Conservation (phyloP, 2,888 invertebrate genomes). For the Agrochola lychnidis region DNA sequence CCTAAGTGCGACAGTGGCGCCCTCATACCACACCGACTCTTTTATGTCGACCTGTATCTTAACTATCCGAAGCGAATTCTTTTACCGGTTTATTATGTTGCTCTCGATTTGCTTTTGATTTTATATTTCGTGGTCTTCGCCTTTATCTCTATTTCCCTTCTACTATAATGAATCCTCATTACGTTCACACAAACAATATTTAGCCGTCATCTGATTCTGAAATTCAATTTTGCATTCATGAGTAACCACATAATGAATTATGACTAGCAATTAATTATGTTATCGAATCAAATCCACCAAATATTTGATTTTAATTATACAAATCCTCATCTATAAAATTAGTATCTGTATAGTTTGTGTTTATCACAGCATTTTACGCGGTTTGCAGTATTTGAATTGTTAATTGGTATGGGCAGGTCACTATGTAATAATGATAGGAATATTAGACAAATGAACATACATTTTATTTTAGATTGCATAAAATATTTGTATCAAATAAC, state of each 20-base stretch:
- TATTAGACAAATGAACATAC: background rate
- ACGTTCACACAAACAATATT: background rate
- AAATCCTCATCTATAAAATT: background rate
- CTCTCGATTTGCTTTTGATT: background rate
- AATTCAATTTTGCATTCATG: conserved; percentile 44
- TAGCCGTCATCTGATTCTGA: conserved; percentile 4
- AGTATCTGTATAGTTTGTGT: background rate
- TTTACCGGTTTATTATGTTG: background rate
- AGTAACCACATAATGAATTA: conserved; percentile 36
- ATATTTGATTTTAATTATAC: conserved; percentile 52
- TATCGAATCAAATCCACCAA: conserved; percentile 42
- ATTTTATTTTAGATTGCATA: background rate
- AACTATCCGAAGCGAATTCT: background rate
- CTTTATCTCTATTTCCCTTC: background rate
- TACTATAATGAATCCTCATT: background rate
- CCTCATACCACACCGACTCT: too few relatives aligned
- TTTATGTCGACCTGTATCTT: background rate
- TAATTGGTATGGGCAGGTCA: conserved; percentile 15
- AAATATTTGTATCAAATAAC: background rate
- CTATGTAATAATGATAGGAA: background rate
- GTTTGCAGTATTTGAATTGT: conserved; percentile 19
- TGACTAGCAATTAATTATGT: conserved; percentile 37
- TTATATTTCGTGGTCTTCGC: background rate
- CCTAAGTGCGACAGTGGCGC: too few relatives aligned
- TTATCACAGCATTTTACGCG: conserved; percentile 33